phyloP scores from a whole-genome alignment of 2,113 vertebrate species.

The Lophius piscatorius region DNA sequence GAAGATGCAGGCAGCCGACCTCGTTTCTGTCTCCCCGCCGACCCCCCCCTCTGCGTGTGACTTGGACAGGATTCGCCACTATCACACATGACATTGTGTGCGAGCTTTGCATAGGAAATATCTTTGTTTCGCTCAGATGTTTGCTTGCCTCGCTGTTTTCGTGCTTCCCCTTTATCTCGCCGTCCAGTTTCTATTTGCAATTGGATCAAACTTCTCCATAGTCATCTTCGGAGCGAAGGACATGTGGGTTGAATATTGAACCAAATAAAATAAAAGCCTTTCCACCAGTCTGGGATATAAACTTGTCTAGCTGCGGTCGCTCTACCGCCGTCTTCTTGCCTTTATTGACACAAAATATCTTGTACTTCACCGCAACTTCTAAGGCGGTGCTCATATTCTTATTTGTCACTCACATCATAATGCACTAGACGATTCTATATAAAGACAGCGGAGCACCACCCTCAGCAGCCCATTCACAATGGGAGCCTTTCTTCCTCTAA shows the following conservation, averaged over 20 bases:
- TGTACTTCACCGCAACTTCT: constrained; percentile 69
- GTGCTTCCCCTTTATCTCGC: constrained; percentile 76
- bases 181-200: constrained; percentile 76
- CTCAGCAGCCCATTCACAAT: constrained; percentile 59
- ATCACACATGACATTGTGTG: constrained; percentile 83
- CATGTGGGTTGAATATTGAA: constrained; percentile 75
- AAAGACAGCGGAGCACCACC: constrained; percentile 65
- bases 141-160: constrained; percentile 72
- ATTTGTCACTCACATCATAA: constrained; percentile 57
- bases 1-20: constrained; percentile 78
- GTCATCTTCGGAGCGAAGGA: constrained; percentile 62
- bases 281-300: constrained; percentile 66
- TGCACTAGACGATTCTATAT: constrained; percentile 65
- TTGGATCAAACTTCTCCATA: constrained; percentile 72
- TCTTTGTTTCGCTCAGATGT: constrained; percentile 80
- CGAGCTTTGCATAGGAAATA: constrained; percentile 85
- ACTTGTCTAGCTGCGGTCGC: constrained; percentile 66
- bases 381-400: constrained; percentile 54
- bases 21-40: constrained; percentile 65
- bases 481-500: constrained; percentile 73
- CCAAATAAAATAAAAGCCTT: constrained; percentile 54
- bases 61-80: constrained; percentile 79
- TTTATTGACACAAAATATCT: constrained; percentile 71
- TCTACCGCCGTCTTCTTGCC: constrained; percentile 53
- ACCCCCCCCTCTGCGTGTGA: constrained; percentile 77